These are phyloP conservation scores for Actinopyga echinites DNA, from an alignment of 53 echinoderm and acorn worm species.

Conservation along the genomic window DNA sequence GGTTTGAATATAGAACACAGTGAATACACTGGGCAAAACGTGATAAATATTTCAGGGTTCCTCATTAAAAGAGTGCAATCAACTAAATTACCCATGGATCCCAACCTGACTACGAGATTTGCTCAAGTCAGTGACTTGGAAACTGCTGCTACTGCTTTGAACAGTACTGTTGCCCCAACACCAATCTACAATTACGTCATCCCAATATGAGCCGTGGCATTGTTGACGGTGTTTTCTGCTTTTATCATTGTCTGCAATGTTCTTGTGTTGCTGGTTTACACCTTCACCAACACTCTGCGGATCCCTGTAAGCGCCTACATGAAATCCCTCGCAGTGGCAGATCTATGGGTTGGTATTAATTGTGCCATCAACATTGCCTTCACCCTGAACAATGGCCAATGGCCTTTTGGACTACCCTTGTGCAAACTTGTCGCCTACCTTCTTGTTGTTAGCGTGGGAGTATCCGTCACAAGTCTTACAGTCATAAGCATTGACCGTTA, in stretches of 20 bases:
- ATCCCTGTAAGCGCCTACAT: conserved; percentile 67
- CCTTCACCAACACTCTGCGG: conserved; percentile 47
- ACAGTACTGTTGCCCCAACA: not conserved
- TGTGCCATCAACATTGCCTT: conserved; percentile 60
- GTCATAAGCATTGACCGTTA: conserved; percentile 75
- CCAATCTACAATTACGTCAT: not conserved
- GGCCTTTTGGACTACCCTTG: conserved; percentile 53
- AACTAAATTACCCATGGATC: too few species aligned
- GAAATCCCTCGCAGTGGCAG: conserved; percentile 75
- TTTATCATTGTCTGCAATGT: conserved; percentile 63
- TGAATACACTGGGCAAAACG: too few species aligned
- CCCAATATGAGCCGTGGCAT: conserved; percentile 27
- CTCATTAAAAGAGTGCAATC: too few species aligned
- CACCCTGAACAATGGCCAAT: conserved; percentile 45
- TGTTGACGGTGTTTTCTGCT: conserved; percentile 41
- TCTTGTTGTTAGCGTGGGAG: conserved; percentile 55
- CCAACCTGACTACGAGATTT: too few species aligned
- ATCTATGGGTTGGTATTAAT: conserved; percentile 72
- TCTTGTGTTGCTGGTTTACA: conserved; percentile 59
- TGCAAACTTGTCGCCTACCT: conserved; percentile 59
- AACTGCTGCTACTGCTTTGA: not conserved
- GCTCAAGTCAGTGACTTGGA: too few species aligned
- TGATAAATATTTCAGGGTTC: too few species aligned
- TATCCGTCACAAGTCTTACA: conserved; percentile 65
- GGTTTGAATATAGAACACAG: too few species aligned